Percentiles rank a stretch among this genome's conserved stretches.
phyloP scores from a whole-genome alignment of 2,888 invertebrate species.

The Tetropium fuscum region DNA sequence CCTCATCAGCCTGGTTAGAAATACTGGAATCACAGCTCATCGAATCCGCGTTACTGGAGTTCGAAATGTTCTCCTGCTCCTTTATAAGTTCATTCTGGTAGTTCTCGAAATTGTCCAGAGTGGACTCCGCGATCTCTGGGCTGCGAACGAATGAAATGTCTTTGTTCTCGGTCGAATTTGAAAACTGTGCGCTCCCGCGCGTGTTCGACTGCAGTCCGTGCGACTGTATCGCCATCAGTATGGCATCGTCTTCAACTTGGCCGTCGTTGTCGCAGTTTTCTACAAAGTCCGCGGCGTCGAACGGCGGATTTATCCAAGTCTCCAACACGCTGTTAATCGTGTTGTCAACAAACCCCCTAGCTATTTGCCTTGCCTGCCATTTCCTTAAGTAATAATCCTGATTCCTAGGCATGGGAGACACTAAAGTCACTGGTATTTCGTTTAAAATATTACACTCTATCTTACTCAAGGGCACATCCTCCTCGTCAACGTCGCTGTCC shows the following conservation, averaged over 20 bases:
- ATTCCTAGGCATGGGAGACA: conserved; percentile 54
- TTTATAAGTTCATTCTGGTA: conserved; percentile 50
- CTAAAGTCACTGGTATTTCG: conserved; percentile 58
- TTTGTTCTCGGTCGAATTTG: conserved; percentile 14
- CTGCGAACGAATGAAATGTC: conserved; percentile 24
- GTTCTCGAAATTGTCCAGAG: conserved; percentile 55
- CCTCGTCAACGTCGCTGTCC: conserved; percentile 46
- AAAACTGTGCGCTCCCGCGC: conserved; percentile 34
- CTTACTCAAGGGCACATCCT: conserved; percentile 33
- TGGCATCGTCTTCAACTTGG: conserved; percentile 77
- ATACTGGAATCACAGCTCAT: conserved; percentile 33
- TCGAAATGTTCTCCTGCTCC: conserved; percentile 38
- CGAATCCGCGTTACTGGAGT: conserved; percentile 33
- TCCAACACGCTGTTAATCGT: conserved; percentile 77
- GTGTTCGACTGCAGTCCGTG: conserved; percentile 71
- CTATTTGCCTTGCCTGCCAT: conserved; percentile 78
- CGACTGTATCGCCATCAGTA: conserved; percentile 80
- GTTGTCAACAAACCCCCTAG: conserved; percentile 77
- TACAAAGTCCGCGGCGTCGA: conserved; percentile 69
- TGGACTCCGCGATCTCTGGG: conserved; percentile 46
- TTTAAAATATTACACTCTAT: conserved; percentile 42
- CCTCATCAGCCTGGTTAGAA: conserved; percentile 31
- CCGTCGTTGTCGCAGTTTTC: conserved; percentile 70
- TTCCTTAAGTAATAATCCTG: conserved; percentile 64
- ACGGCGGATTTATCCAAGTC: conserved; percentile 68